Conservation (phyloP, 2,888 invertebrate genomes). For the Archips crataeganus region DNA sequence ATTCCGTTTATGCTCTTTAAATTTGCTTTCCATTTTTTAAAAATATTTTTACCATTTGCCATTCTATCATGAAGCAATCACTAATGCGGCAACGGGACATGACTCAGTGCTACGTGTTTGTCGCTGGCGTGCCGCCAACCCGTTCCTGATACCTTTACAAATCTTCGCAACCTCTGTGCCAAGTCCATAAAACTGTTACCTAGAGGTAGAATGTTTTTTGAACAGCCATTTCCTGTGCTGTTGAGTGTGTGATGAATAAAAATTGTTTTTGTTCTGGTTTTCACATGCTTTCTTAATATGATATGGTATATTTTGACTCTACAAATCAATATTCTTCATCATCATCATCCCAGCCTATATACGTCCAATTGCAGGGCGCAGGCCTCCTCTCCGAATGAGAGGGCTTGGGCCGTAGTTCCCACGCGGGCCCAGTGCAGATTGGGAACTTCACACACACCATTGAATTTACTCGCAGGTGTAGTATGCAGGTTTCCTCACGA, state of each 20-base stretch:
- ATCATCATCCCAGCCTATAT: too few species aligned
- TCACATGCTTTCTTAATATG: too few species aligned
- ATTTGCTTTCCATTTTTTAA: not conserved
- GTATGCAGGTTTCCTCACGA: too few species aligned
- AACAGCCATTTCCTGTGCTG: not conserved
- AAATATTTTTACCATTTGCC: not conserved
- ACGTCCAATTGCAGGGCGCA: too few species aligned
- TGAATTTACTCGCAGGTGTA: too few species aligned
- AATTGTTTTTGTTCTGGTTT: too few species aligned
- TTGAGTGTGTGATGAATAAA: not conserved
- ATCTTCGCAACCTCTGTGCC: slow-evolving; percentile 16
- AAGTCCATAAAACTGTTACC: slow-evolving; percentile 15
- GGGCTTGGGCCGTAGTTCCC: too few species aligned
- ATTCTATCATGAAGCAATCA: not conserved
- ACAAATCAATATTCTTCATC: too few species aligned
- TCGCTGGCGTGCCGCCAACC: slow-evolving; percentile 15
- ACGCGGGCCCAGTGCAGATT: too few species aligned
- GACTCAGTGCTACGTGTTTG: slow-evolving; percentile 28
- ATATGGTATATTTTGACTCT: too few species aligned
- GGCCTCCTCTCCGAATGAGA: too few species aligned
- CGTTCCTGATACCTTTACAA: slow-evolving; percentile 12
- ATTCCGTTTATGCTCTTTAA: not conserved
- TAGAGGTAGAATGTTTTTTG: not conserved
- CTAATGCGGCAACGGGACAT: slow-evolving; percentile 24
- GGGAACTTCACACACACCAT: too few species aligned